Percentiles rank a stretch among this genome's conserved stretches.
Evolutionary conservation across 2,797 vertebrate genomes (phyloP).

Genomic region (Anguilla marmorata): DNA sequence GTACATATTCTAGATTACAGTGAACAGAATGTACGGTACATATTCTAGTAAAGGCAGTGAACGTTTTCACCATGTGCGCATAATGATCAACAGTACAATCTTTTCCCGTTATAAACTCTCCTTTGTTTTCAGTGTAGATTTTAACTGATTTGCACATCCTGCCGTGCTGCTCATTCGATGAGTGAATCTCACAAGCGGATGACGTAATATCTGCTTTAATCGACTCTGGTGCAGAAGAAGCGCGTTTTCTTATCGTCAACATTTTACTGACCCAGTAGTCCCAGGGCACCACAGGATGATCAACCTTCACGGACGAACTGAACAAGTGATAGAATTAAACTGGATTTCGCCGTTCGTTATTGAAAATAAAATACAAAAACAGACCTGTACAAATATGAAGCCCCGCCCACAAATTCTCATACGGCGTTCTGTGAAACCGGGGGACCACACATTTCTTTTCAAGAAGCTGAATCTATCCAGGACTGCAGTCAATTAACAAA

Average conservation of each 20-base stretch:
- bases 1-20: not conserved
- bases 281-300: not conserved
- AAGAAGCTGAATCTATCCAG: not conserved
- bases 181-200: not conserved
- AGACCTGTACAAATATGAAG: not conserved
- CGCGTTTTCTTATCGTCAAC: not conserved
- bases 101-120: not conserved
- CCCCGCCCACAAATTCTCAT: not conserved
- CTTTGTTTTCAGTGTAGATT: not conserved
- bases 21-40: no score
- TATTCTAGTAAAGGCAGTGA: no score
- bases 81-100: not conserved
- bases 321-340: not conserved
- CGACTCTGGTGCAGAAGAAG: not conserved
- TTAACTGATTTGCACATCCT: not conserved
- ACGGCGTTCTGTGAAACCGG: not conserved
- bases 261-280: not conserved
- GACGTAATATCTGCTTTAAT: not conserved
- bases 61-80: not conserved
- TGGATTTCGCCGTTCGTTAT: not conserved
- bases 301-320: not conserved
- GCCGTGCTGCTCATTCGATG: not conserved
- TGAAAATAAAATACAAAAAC: not conserved
- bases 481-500: not conserved
- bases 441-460: not conserved